phyloP scores from a whole-genome alignment of 35 echinoderm and acorn worm genomes.

The Chiridota heheva region DNA sequence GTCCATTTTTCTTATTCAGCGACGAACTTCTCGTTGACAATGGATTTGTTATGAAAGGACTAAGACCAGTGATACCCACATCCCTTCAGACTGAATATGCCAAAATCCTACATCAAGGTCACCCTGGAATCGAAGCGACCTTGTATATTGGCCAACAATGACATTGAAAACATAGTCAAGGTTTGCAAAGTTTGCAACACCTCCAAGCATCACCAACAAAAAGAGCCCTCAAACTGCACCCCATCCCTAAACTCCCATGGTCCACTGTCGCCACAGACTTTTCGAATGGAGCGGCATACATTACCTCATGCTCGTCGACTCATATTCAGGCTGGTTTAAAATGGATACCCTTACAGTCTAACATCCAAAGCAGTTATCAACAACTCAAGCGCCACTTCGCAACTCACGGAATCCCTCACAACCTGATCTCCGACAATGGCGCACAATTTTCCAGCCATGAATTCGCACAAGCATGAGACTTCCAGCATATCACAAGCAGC shows the following conservation, averaged over 20 bases:
- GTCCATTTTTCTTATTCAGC: conserved; percentile 27
- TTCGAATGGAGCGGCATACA: conserved; percentile 53
- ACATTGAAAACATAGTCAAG: conserved; percentile 43
- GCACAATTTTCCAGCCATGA: conserved; percentile 46
- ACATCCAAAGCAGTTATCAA: conserved; percentile 25
- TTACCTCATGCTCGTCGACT: conserved; percentile 58
- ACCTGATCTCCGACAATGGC: conserved; percentile 64
- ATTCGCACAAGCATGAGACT: conserved; percentile 48
- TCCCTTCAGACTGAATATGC: conserved; percentile 34
- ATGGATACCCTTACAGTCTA: conserved; percentile 31
- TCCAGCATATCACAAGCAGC: conserved; percentile 63
- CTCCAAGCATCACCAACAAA: conserved; percentile 36
- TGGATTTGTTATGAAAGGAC: conserved; percentile 30
- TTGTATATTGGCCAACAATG: conserved; percentile 50
- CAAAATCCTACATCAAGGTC: conserved; percentile 44
- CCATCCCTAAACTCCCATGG: conserved; percentile 47
- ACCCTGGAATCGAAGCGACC: conserved; percentile 39
- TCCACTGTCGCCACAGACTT: conserved; percentile 45
- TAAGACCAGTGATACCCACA: conserved; percentile 26
- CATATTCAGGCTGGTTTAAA: conserved; percentile 64
- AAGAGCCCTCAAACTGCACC: conserved; percentile 43
- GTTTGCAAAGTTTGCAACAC: conserved; percentile 42
- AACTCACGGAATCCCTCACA: conserved; percentile 53
- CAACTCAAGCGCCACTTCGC: conserved; percentile 44
- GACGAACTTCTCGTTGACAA: conserved; percentile 50